phyloP scores from a whole-genome alignment of 2,888 invertebrate genomes.

The Trisateles emortualis region DNA sequence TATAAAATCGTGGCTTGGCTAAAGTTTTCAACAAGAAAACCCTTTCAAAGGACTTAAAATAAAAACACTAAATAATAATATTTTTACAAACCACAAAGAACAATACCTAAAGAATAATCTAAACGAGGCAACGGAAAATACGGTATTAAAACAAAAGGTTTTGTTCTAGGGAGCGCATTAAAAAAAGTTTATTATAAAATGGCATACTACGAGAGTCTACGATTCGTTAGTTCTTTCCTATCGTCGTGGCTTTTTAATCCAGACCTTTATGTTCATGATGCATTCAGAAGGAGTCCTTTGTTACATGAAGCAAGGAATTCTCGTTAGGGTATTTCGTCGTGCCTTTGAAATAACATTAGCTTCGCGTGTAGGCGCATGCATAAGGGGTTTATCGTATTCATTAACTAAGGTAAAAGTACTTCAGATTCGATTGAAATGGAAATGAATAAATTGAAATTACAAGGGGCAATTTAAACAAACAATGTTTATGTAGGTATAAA shows the following conservation, averaged over 20 bases:
- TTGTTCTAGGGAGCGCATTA: slow-evolving; percentile 52
- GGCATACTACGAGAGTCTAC: slow-evolving; percentile 55
- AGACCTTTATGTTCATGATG: slow-evolving; percentile 72
- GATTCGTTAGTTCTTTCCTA: slow-evolving; percentile 64
- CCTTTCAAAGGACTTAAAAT: neutral
- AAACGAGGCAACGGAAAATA: slow-evolving; percentile 58
- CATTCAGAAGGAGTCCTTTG: slow-evolving; percentile 78
- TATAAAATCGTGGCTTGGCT: neutral
- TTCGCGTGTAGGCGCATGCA: slow-evolving; percentile 50
- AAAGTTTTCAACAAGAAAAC: slow-evolving; percentile 3
- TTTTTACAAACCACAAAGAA: slow-evolving; percentile 35
- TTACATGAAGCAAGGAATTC: slow-evolving; percentile 71
- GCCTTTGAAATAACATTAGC: slow-evolving; percentile 78
- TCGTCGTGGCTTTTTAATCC: slow-evolving; percentile 65
- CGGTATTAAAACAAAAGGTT: slow-evolving; percentile 62
- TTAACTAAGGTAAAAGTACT: slow-evolving; percentile 53
- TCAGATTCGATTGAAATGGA: slow-evolving; percentile 50
- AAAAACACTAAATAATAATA: slow-evolving; percentile 13
- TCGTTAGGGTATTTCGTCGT: slow-evolving; percentile 77
- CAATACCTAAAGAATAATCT: slow-evolving; percentile 52
- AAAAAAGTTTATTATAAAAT: slow-evolving; percentile 65
- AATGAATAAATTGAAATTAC: slow-evolving; percentile 35
- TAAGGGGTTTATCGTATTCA: slow-evolving; percentile 65
- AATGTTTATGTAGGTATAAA: slow-evolving; percentile 5
- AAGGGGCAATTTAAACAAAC: slow-evolving; percentile 15